These are phyloP conservation scores for Daktulosphaira vitifoliae DNA, from an alignment of 1,140 invertebrate genomes.

Conservation along the genomic window DNA sequence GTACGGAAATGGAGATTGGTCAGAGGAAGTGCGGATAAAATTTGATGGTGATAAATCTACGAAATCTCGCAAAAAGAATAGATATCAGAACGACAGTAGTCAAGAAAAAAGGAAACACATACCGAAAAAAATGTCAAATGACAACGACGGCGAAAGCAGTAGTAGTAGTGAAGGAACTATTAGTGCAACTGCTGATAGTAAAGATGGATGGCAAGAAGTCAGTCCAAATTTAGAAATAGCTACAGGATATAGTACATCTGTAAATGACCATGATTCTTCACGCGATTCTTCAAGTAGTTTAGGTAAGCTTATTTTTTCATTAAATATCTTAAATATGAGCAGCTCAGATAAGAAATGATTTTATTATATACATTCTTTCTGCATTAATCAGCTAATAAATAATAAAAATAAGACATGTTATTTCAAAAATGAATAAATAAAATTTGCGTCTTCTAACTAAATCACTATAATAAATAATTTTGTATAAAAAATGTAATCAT, in stretches of 20 bases:
- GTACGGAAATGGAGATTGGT: not conserved
- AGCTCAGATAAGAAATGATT: too few species aligned
- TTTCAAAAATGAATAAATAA: too few species aligned
- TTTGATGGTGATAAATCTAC: not conserved
- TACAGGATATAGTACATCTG: not conserved
- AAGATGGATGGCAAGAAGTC: conserved; percentile 18
- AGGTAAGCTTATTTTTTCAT: too few species aligned
- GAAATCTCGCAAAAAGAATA: conserved; percentile 12
- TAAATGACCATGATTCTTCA: conserved; percentile 13
- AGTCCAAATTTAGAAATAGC: conserved; percentile 20
- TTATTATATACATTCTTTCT: too few species aligned
- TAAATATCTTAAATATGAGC: too few species aligned
- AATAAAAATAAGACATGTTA: too few species aligned
- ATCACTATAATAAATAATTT: too few species aligned
- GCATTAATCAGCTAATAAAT: too few species aligned
- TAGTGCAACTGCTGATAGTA: not conserved
- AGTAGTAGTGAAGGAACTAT: not conserved
- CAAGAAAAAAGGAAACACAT: conserved; percentile 7
- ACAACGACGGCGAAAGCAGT: not conserved
- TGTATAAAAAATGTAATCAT: too few species aligned
- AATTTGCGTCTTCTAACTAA: too few species aligned
- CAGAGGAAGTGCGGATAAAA: not conserved
- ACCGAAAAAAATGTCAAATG: not conserved
- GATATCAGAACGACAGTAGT: not conserved
- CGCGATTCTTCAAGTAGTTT: not conserved